These are phyloP conservation scores for Spinus pinus DNA, from an alignment of 2,797 vertebrate species.

Conservation along the genomic window DNA sequence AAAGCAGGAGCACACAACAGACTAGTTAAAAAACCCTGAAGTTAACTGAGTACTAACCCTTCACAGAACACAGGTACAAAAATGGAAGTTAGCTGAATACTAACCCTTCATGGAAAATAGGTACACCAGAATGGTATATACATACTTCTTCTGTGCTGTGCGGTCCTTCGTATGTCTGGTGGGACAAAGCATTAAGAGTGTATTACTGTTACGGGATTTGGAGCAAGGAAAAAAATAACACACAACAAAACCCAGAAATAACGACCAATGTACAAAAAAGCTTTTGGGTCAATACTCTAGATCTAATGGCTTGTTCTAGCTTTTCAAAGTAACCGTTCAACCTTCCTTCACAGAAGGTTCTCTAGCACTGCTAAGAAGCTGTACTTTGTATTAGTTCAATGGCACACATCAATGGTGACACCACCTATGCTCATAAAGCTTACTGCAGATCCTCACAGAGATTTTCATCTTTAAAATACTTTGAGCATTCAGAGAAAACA, in stretches of 20 bases:
- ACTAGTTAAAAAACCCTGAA: not conserved
- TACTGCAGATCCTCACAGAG: not conserved
- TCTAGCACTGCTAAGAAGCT: not conserved
- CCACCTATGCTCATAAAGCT: not conserved
- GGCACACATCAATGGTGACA: not conserved
- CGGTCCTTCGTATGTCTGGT: slow-evolving; percentile 69
- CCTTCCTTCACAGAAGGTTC: not conserved
- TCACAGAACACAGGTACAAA: slow-evolving; percentile 78
- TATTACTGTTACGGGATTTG: not conserved
- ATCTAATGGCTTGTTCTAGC: not conserved
- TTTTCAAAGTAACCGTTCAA: not conserved
- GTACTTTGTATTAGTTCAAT: not conserved
- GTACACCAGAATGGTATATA: slow-evolving; percentile 87
- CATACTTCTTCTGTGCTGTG: slow-evolving; percentile 86
- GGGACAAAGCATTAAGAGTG: not conserved
- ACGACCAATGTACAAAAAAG: not conserved
- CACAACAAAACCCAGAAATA: not conserved
- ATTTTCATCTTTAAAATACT: not conserved
- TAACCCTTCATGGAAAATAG: slow-evolving; percentile 86
- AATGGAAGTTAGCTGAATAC: not conserved
- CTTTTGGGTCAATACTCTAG: not conserved
- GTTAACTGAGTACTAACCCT: slow-evolving; percentile 68
- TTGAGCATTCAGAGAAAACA: not conserved
- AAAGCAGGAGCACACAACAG: not conserved
- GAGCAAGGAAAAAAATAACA: not conserved